Percentiles rank a stretch among this genome's conserved stretches.
Conservation (phyloP, 2,888 invertebrate species). For the Gymnoscelis rufifasciata region DNA sequence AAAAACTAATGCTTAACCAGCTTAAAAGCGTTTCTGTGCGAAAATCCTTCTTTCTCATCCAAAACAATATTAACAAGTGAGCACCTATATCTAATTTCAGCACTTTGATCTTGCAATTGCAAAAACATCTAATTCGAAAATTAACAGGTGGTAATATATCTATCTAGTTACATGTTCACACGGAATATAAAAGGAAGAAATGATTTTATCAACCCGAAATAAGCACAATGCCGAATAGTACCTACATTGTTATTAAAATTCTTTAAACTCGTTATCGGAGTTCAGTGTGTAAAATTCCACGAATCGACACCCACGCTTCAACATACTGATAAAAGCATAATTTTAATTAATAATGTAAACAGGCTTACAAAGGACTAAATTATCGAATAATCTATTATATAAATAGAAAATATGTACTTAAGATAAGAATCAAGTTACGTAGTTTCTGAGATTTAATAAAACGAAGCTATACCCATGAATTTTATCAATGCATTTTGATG, state of each 20-base stretch:
- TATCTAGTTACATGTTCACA: conserved; percentile 43
- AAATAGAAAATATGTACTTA: conserved; percentile 1
- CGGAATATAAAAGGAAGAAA: neutral
- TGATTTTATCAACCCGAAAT: neutral
- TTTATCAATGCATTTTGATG: conserved; percentile 55
- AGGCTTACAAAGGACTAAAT: conserved; percentile 4
- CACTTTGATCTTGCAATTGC: neutral
- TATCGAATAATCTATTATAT: conserved; percentile 1
- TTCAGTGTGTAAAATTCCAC: conserved; percentile 36
- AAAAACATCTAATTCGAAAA: neutral
- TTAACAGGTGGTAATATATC: conserved; percentile 33
- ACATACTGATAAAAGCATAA: conserved; percentile 13
- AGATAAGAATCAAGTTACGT: conserved; percentile 5
- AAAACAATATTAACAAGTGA: conserved; percentile 31
- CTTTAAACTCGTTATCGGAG: conserved; percentile 28
- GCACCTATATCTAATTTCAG: too few species aligned
- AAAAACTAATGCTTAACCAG: conserved; percentile 2
- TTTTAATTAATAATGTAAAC: conserved; percentile 6
- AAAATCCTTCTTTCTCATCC: conserved; percentile 53
- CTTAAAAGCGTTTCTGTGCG: conserved; percentile 32
- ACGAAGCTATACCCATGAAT: conserved; percentile 49
- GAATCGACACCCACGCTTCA: conserved; percentile 29
- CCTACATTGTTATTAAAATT: neutral
- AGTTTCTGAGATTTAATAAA: conserved; percentile 22
- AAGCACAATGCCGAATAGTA: neutral